A percentile compares a stretch with the other conserved stretches of the same genome.
Evolutionary conservation across 2,797 vertebrate genomes (phyloP).

Genomic region (Gambusia yucatana): DNA sequence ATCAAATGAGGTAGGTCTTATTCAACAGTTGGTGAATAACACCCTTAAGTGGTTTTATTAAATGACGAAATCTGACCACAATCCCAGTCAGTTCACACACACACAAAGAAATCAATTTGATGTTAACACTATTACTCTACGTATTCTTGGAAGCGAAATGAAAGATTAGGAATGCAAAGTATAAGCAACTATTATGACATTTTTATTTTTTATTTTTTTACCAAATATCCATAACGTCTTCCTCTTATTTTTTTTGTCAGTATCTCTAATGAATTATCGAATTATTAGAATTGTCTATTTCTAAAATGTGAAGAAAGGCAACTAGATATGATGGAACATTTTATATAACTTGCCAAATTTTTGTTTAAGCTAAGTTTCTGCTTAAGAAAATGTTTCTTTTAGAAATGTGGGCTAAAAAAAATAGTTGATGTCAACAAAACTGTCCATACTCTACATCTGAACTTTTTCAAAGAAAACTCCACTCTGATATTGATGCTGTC

Average conservation of each 20-base stretch:
- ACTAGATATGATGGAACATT: background rate
- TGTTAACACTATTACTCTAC: background rate
- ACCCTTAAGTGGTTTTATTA: background rate
- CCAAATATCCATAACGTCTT: background rate
- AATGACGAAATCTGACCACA: background rate
- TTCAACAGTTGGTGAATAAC: background rate
- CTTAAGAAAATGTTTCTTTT: background rate
- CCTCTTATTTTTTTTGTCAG: background rate
- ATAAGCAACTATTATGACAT: background rate
- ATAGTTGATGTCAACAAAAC: background rate
- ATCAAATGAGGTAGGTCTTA: background rate
- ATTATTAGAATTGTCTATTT: background rate
- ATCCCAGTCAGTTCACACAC: background rate
- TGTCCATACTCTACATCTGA: background rate
- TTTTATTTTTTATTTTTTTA: background rate
- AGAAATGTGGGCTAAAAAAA: background rate
- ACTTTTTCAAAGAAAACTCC: background rate
- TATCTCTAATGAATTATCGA: background rate
- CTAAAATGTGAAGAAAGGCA: background rate
- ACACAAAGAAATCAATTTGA: background rate
- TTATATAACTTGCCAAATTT: background rate
- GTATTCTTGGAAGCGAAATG: background rate
- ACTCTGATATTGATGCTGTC: background rate
- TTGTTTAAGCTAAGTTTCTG: background rate
- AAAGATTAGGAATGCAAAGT: background rate